These are phyloP conservation scores for Helicoverpa assulta DNA, from an alignment of 2,888 invertebrate genomes.

Conservation along the genomic window DNA sequence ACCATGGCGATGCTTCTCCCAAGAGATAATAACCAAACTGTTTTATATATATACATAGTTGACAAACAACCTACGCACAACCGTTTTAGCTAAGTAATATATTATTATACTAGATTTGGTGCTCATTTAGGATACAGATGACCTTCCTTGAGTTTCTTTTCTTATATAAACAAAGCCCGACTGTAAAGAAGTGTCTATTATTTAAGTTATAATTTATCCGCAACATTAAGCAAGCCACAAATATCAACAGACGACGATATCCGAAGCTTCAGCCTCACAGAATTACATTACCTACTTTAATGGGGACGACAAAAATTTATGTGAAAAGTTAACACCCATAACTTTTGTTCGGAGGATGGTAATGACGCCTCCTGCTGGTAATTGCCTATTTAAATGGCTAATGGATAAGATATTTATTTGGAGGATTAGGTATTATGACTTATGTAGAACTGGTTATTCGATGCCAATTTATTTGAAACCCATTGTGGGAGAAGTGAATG, in stretches of 20 bases:
- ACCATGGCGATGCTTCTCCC: too few species aligned
- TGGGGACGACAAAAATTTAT: conserved; percentile 84
- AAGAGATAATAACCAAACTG: too few species aligned
- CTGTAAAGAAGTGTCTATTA: conserved; percentile 12
- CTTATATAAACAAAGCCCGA: neutral
- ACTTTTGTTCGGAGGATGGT: conserved; percentile 65
- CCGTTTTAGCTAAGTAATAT: too few species aligned
- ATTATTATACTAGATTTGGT: too few species aligned
- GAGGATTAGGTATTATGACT: too few species aligned
- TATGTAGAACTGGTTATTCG: too few species aligned
- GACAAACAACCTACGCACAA: too few species aligned
- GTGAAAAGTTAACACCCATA: conserved; percentile 77
- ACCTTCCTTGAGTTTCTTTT: neutral
- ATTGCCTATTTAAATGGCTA: conserved; percentile 36
- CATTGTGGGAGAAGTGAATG: too few species aligned
- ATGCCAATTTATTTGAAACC: too few species aligned
- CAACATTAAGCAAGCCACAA: conserved; percentile 29
- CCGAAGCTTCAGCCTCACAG: conserved; percentile 59
- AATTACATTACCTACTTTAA: conserved; percentile 79
- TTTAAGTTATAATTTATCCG: conserved; percentile 24
- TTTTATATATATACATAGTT: too few species aligned
- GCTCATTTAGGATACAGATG: neutral
- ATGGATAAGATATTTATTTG: conserved; percentile 2
- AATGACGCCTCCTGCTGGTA: conserved; percentile 45
- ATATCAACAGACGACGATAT: conserved; percentile 52